Conservation (phyloP, 2,888 invertebrate genomes). For the Charanyca ferruginea region DNA sequence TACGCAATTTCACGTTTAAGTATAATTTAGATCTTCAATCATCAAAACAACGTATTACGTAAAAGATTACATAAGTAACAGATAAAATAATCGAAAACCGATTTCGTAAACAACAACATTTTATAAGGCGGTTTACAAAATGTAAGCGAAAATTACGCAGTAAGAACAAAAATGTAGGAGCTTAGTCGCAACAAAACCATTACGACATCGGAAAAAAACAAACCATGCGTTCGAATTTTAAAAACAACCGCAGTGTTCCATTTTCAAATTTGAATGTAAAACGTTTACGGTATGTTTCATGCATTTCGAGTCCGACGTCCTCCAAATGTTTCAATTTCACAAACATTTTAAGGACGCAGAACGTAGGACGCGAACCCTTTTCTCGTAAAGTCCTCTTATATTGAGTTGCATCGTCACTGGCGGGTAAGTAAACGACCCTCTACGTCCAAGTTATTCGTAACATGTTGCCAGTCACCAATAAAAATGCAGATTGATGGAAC, state of each 20-base stretch:
- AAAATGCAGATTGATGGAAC: slow-evolving; percentile 42
- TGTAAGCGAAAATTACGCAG: background rate
- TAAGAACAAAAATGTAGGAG: slow-evolving; percentile 9
- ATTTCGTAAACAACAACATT: background rate
- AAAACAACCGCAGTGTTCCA: slow-evolving; percentile 28
- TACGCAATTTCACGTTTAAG: background rate
- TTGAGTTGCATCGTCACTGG: slow-evolving; percentile 44
- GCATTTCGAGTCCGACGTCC: slow-evolving; percentile 25
- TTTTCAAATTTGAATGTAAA: slow-evolving; percentile 39
- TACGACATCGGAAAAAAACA: slow-evolving; percentile 21
- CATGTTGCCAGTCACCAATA: slow-evolving; percentile 41
- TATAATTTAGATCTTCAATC: too few species aligned
- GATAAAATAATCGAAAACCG: background rate
- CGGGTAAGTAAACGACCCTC: slow-evolving; percentile 32
- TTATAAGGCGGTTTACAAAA: background rate
- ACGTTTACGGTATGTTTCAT: slow-evolving; percentile 19
- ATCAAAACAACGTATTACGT: background rate
- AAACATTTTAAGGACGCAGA: slow-evolving; percentile 24
- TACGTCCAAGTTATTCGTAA: slow-evolving; percentile 20
- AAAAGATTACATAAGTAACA: background rate
- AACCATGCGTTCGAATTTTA: slow-evolving; percentile 34
- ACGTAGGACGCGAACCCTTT: slow-evolving; percentile 39
- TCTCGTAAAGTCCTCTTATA: slow-evolving; percentile 41
- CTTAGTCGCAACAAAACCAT: background rate
- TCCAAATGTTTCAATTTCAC: slow-evolving; percentile 48